Conservation (phyloP, 1,140 invertebrate genomes). For the Drusus annulatus region DNA sequence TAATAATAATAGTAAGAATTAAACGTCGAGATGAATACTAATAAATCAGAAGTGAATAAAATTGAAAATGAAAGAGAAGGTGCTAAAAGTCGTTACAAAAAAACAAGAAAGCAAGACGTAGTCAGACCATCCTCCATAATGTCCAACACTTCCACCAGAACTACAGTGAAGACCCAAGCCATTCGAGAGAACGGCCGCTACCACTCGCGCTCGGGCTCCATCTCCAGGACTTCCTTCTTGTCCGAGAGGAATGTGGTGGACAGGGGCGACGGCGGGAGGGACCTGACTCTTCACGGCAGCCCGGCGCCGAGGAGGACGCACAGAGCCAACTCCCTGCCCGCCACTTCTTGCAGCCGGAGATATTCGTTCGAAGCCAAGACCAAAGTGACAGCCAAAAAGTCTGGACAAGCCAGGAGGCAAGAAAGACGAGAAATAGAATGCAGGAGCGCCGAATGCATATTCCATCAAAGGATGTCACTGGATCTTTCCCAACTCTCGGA, state of each 20-base stretch:
- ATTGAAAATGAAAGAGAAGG: constrained; percentile 10
- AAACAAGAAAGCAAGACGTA: constrained; percentile 42
- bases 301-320: constrained; percentile 30
- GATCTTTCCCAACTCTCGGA: constrained; percentile 54
- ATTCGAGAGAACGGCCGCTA: constrained; percentile 35
- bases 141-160: constrained; percentile 30
- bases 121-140: constrained; percentile 48
- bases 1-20: no score
- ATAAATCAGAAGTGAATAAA: neutral
- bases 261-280: constrained; percentile 23
- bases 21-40: neutral
- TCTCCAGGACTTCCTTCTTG: constrained; percentile 37
- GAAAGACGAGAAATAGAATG: constrained; percentile 40
- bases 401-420: constrained; percentile 21
- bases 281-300: constrained; percentile 35
- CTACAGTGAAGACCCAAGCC: constrained; percentile 18
- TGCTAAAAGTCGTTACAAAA: constrained; percentile 24
- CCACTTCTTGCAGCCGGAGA: constrained; percentile 32
- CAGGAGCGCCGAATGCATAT: constrained; percentile 50
- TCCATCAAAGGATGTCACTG: constrained; percentile 50
- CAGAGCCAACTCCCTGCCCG: constrained; percentile 50
- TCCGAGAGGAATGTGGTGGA: constrained; percentile 2
- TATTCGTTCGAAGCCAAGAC: constrained; percentile 50
- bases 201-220: constrained; percentile 14
- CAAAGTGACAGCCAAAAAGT: constrained; percentile 28